Conservation (phyloP, 1,140 invertebrate species). For the Ruditapes philippinarum region DNA sequence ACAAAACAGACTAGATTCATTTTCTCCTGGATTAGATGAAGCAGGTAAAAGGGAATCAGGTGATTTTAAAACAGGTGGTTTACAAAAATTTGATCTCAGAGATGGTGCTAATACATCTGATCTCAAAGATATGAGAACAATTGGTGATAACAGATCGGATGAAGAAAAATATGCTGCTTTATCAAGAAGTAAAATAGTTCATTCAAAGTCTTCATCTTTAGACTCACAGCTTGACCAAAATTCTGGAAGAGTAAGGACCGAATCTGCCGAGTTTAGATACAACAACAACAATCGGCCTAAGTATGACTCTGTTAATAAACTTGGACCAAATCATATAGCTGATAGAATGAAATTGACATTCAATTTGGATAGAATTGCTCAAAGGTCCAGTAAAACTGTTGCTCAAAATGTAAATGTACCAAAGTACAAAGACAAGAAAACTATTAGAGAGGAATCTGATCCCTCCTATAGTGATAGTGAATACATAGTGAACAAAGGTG, state of each 20-base stretch:
- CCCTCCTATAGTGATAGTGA: constrained; percentile 36
- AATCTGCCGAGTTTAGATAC: not conserved
- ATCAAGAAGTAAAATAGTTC: constrained; percentile 52
- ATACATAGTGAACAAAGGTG: constrained; percentile 27
- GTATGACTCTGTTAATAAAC: not conserved
- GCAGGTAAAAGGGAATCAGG: not conserved
- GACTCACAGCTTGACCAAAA: not conserved
- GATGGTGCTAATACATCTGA: not conserved
- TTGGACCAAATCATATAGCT: not conserved
- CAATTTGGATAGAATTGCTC: not conserved
- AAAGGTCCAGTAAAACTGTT: constrained; percentile 24
- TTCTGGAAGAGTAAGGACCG: not conserved
- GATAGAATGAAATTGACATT: constrained; percentile 42
- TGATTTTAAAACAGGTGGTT: not conserved
- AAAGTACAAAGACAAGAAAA: not conserved
- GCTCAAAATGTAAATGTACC: not conserved
- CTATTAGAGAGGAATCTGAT: not conserved
- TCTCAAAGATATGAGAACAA: not conserved
- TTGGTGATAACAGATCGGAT: constrained; percentile 60
- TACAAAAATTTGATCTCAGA: not conserved
- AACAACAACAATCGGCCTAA: not conserved
- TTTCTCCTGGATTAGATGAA: constrained; percentile 37
- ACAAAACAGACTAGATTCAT: constrained; percentile 30
- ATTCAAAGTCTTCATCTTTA: constrained; percentile 49
- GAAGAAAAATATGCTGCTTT: constrained; percentile 63